Evolutionary conservation across 2,888 invertebrate species (phyloP), one percentile per base, ranked within the genome.

Genomic region (Perizoma flavofasciatum): DNA sequence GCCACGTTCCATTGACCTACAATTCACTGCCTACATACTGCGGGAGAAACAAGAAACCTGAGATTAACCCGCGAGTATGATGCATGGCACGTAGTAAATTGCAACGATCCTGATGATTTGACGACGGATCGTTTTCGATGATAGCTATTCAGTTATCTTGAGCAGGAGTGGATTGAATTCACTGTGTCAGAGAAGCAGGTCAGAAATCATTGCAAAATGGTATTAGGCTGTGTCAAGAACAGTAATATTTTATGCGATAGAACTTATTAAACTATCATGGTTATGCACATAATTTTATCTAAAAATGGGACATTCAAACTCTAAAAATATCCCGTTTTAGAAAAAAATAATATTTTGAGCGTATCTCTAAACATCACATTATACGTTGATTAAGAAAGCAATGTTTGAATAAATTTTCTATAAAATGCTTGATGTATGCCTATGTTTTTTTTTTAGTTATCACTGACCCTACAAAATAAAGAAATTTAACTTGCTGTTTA

Each of bases 1-100:
- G 72, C 75, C 72, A 71, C 76, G 88, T 85, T 78, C 88, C 80
- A 85, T 77, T 89, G 83, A 85, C 89, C 88, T 75, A 88, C 81
- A 76, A 83, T 78, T 73, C 69, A 72, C 66, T 77, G 72, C 86
- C 83, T 79, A 87, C 85, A 86, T 83, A 79, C 78, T 69, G 73
- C 68, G 75, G 59, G 76, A 75, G 79, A 76, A 77, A 77, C 75
- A 77, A 78, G 74, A 77, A 81, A 78, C 79, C 77, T 67, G 68
- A 74, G 80, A 85, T 85, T 82, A 83, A 79, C 83, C 77, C 68
- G 74, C 69, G 77, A 82, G 79, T 80, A 81, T 82, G 75, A 80
- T 72, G 74, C 70, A 74, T 73, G 68, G 73, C 81, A 83, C 81
- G 79, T 77, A 79, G 72, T 74, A 78, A 81, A 81, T 81, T 80